A percentile compares a stretch with the other conserved stretches of the same genome.
These are phyloP conservation scores for Apamea sordens DNA, from an alignment of 2,888 invertebrate genomes.

Conservation along the genomic window DNA sequence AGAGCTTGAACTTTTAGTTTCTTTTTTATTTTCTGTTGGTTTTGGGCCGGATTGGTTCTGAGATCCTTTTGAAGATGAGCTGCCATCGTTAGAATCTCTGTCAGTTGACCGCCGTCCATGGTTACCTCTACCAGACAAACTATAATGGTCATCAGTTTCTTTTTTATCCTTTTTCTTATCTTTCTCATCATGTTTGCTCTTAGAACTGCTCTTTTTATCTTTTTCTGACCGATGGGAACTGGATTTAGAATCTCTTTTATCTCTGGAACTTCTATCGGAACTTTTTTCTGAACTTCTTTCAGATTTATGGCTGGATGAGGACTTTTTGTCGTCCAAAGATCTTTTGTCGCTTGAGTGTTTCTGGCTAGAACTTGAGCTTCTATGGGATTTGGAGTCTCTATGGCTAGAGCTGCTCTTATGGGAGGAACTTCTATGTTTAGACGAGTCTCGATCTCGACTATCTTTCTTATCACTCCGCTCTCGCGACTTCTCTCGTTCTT, in stretches of 20 bases:
- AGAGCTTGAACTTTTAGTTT: slow-evolving; percentile 83
- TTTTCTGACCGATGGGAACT: slow-evolving; percentile 85
- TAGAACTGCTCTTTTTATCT: slow-evolving; percentile 83
- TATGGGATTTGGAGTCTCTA: slow-evolving; percentile 82
- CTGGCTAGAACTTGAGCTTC: slow-evolving; percentile 81
- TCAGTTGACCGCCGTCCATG: slow-evolving; percentile 93
- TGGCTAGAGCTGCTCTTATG: slow-evolving; percentile 82
- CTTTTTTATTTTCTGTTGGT: slow-evolving; percentile 81
- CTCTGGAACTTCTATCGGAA: slow-evolving; percentile 76
- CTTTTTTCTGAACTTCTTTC: slow-evolving; percentile 73
- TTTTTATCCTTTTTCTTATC: slow-evolving; percentile 88
- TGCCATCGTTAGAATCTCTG: slow-evolving; percentile 94
- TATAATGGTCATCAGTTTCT: slow-evolving; percentile 93
- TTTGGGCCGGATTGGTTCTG: slow-evolving; percentile 81
- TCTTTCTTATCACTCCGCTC: slow-evolving; percentile 83
- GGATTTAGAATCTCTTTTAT: slow-evolving; percentile 80
- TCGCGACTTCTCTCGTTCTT: slow-evolving; percentile 79
- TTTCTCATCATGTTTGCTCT: slow-evolving; percentile 85
- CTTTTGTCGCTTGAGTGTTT: slow-evolving; percentile 78
- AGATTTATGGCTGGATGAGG: slow-evolving; percentile 79
- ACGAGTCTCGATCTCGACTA: slow-evolving; percentile 83
- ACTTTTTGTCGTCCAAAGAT: slow-evolving; percentile 83
- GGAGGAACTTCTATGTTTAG: slow-evolving; percentile 84
- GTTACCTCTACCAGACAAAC: slow-evolving; percentile 91
- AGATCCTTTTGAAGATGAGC: slow-evolving; percentile 87